Evolutionary conservation across 2,113 vertebrate species (phyloP).

Genomic region (Rhynchopsitta pachyrhyncha): DNA sequence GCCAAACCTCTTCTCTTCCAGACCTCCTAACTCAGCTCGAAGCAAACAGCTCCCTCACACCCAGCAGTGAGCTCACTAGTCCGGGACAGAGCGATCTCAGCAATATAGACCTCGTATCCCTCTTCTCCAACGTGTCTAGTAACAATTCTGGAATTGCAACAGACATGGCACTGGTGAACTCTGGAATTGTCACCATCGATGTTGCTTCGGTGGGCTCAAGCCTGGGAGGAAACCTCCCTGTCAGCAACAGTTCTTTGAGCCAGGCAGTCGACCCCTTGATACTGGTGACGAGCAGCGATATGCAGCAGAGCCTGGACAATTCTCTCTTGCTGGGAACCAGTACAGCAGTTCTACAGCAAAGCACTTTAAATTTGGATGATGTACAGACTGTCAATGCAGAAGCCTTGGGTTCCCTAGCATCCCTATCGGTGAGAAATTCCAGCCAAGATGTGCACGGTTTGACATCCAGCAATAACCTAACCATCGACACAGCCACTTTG

Average conservation of each 20-base stretch:
- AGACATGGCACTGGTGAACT: constrained; percentile 85
- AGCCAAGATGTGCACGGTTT: constrained; percentile 78
- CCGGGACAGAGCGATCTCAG: constrained; percentile 83
- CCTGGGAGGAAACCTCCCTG: constrained; percentile 71
- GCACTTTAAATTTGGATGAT: constrained; percentile 84
- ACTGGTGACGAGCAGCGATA: constrained; percentile 80
- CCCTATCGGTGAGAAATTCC: constrained; percentile 80
- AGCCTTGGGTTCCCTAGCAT: constrained; percentile 82
- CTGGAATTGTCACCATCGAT: constrained; percentile 91
- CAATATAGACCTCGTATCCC: constrained; percentile 88
- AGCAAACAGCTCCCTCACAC: constrained; percentile 83
- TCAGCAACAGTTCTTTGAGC: constrained; percentile 68
- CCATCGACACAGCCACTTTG: constrained; percentile 69
- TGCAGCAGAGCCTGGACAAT: constrained; percentile 82
- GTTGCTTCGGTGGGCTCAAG: constrained; percentile 82
- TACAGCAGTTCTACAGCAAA: constrained; percentile 82
- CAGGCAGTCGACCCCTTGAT: constrained; percentile 88
- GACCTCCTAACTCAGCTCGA: constrained; percentile 89
- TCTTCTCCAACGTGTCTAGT: constrained; percentile 85
- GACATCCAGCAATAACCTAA: constrained; percentile 77
- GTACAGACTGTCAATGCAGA: constrained; percentile 87
- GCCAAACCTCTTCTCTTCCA: constrained; percentile 50
- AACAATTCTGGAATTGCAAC: constrained; percentile 73
- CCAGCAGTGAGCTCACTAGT: constrained; percentile 88
- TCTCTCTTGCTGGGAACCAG: constrained; percentile 76